Evolutionary conservation across 1,140 invertebrate species (phyloP).

Genomic region (Hyposmocoma kahamanoa): DNA sequence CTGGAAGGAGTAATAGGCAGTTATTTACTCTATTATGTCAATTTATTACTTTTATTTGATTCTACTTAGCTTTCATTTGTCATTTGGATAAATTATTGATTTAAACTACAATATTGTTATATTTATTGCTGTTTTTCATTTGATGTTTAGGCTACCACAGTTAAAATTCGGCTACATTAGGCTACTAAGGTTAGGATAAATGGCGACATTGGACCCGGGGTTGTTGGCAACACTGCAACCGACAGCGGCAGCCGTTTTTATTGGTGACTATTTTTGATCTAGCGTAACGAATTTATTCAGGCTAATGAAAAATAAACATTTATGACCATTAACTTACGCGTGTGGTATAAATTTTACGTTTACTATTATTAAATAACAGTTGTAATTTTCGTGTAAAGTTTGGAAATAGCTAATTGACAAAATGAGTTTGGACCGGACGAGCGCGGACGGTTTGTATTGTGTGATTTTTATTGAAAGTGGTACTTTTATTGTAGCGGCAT

Average conservation of each 20-base stretch:
- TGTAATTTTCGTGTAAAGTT: constrained; percentile 6
- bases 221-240: constrained; percentile 27
- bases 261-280: constrained; percentile 50
- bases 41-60: too few relatives aligned
- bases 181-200: too few relatives aligned
- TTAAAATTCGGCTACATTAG: too few relatives aligned
- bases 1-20: too few relatives aligned
- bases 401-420: constrained; percentile 14
- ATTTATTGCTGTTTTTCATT: too few relatives aligned
- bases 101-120: too few relatives aligned
- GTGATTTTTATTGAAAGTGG: neutral
- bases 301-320: constrained; percentile 50
- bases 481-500: constrained; percentile 39
- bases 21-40: too few relatives aligned
- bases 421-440: constrained; percentile 45
- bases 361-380: too few relatives aligned
- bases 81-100: too few relatives aligned
- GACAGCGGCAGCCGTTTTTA: constrained; percentile 52
- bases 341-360: constrained; percentile 9
- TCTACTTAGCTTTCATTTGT: too few relatives aligned
- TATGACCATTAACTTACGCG: constrained; percentile 27
- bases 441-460: constrained; percentile 44
- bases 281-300: constrained; percentile 48
- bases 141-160: too few relatives aligned
- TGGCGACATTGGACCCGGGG: too few relatives aligned